A percentile compares a stretch with the other conserved stretches of the same genome.
phyloP scores from a whole-genome alignment of 1,140 invertebrate species.

The Caerostris darwini region DNA sequence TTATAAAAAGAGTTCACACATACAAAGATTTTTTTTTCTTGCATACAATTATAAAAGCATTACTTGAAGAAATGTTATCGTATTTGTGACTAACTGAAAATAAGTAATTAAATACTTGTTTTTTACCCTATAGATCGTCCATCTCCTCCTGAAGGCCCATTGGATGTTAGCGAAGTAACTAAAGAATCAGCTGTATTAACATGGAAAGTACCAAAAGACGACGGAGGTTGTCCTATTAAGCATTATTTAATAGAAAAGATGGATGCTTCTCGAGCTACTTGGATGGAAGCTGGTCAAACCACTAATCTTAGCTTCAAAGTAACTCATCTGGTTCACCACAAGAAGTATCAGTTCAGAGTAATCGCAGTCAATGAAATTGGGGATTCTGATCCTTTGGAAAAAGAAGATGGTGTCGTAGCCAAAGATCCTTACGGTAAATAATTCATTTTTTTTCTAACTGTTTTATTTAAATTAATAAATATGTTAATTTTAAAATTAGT shows the following conservation, averaged over 20 bases:
- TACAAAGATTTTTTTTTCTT: too few species aligned
- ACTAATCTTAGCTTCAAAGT: constrained; percentile 92
- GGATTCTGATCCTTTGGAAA: constrained; percentile 94
- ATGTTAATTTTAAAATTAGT: too few species aligned
- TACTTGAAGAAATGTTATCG: too few species aligned
- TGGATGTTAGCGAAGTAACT: constrained; percentile 91
- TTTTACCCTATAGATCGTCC: constrained; percentile 87
- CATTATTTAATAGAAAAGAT: constrained; percentile 99
- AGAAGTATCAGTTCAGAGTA: constrained; percentile 93
- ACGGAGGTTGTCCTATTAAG: constrained; percentile 96
- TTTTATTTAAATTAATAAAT: too few species aligned
- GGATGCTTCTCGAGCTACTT: constrained; percentile 96
- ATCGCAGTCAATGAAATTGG: constrained; percentile 97
- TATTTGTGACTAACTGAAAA: too few species aligned
- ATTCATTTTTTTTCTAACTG: neutral
- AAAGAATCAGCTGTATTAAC: constrained; percentile 93
- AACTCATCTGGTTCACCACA: constrained; percentile 92
- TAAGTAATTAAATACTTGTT: neutral
- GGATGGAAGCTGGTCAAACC: constrained; percentile 96
- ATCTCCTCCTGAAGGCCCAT: constrained; percentile 91
- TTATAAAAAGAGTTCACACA: too few species aligned
- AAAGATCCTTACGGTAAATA: constrained; percentile 93
- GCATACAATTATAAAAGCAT: too few species aligned
- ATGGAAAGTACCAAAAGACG: constrained; percentile 92
- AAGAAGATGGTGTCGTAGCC: constrained; percentile 92